A percentile compares a stretch with the other conserved stretches of the same genome.
Evolutionary conservation across 2,113 vertebrate species (phyloP).

Genomic region (Bettongia penicillata): DNA sequence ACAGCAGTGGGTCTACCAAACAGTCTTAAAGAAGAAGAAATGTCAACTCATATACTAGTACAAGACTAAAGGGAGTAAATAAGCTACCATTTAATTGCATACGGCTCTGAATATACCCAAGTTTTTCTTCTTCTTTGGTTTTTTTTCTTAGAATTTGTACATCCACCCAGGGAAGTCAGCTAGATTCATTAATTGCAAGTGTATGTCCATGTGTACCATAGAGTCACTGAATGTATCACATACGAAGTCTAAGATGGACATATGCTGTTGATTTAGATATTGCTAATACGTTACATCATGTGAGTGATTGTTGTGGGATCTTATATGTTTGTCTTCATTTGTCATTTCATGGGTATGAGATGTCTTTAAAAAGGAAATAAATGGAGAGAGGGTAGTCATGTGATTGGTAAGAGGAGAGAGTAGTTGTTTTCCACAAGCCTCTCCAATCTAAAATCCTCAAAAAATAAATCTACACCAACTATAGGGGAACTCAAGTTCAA

Average conservation of each 20-base stretch:
- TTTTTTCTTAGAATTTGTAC: conserved; percentile 76
- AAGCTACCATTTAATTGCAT: conserved; percentile 26
- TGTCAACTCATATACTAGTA: conserved; percentile 22
- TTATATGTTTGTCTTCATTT: neutral
- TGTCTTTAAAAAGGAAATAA: neutral
- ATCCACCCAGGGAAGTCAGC: conserved; percentile 72
- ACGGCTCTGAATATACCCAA: neutral
- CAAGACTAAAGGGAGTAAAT: conserved; percentile 59
- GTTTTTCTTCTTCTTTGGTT: conserved; percentile 71
- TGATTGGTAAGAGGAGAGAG: neutral
- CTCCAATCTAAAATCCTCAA: neutral
- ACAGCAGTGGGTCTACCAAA: conserved; percentile 30
- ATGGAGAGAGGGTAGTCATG: neutral
- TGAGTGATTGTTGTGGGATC: neutral
- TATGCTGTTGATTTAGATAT: neutral
- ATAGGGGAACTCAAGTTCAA: neutral
- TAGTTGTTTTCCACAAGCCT: neutral
- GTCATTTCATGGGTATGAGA: neutral
- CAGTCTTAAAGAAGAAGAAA: conserved; percentile 68
- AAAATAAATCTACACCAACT: neutral
- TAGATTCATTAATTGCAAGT: conserved; percentile 61
- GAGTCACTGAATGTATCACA: conserved; percentile 46
- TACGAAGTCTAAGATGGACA: conserved; percentile 63
- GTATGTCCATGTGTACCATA: conserved; percentile 61
- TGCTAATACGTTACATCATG: neutral